Evolutionary conservation across 2,113 vertebrate genomes (phyloP).

Genomic region (Protobothrops mucrosquamatus): DNA sequence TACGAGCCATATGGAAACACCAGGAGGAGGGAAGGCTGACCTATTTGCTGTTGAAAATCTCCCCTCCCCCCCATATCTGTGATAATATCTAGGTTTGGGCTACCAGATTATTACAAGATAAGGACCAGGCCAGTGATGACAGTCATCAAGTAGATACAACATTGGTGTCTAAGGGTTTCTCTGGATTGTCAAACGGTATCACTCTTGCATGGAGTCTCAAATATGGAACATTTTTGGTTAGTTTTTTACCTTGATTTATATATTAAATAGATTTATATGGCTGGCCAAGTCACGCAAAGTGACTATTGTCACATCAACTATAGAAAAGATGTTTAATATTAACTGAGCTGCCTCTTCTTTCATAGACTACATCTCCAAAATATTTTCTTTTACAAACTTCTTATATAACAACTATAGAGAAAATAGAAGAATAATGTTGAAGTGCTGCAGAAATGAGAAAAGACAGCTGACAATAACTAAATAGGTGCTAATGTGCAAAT

Average conservation of each 20-base stretch:
- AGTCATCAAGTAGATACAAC: background rate
- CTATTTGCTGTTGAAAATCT: background rate
- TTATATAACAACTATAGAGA: background rate
- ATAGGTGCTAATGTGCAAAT: background rate
- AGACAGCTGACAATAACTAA: background rate
- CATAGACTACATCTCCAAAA: background rate
- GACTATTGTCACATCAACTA: background rate
- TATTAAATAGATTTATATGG: background rate
- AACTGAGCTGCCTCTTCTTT: background rate
- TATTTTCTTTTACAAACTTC: background rate
- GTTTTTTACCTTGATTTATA: background rate
- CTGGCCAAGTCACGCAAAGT: background rate
- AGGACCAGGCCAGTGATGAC: background rate
- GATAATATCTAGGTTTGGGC: background rate
- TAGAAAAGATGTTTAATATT: background rate
- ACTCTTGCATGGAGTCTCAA: background rate
- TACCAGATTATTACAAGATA: background rate
- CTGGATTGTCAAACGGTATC: background rate
- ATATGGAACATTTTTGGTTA: background rate
- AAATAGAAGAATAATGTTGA: background rate
- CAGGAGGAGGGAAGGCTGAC: background rate
- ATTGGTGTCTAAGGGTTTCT: background rate
- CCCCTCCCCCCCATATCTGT: background rate
- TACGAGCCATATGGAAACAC: background rate
- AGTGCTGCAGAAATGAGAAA: background rate